Evolutionary conservation across 2,888 invertebrate genomes (phyloP).

Genomic region (Microchrysa polita): DNA sequence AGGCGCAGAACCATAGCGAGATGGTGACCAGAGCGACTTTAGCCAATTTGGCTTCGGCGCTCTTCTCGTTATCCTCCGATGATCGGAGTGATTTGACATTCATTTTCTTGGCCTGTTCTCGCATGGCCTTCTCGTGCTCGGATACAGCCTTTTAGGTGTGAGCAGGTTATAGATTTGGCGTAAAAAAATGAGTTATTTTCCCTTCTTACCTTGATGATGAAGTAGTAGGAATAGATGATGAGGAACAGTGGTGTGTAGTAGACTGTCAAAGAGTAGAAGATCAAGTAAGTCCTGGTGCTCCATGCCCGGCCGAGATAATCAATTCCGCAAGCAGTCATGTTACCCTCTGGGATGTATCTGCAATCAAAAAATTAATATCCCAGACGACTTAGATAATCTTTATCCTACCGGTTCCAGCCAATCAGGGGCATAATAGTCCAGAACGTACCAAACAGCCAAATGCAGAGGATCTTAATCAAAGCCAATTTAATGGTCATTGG

Average conservation of each 20-base stretch:
- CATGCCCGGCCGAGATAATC: slow-evolving; percentile 83
- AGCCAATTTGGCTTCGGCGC: slow-evolving; percentile 87
- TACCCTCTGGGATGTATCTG: slow-evolving; percentile 92
- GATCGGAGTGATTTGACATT: slow-evolving; percentile 88
- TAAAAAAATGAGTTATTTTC: background rate
- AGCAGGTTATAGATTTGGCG: background rate
- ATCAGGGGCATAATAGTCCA: slow-evolving; percentile 88
- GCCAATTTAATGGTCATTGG: slow-evolving; percentile 86
- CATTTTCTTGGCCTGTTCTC: slow-evolving; percentile 94
- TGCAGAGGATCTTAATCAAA: slow-evolving; percentile 77
- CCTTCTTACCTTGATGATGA: slow-evolving; percentile 78
- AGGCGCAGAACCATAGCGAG: slow-evolving; percentile 89
- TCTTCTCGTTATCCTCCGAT: slow-evolving; percentile 78
- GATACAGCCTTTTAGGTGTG: slow-evolving; percentile 72
- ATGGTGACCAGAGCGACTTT: slow-evolving; percentile 93
- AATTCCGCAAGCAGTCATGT: slow-evolving; percentile 93
- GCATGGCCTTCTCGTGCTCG: slow-evolving; percentile 86
- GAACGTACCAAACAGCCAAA: slow-evolving; percentile 79
- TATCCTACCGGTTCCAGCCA: slow-evolving; percentile 86
- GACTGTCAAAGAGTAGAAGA: slow-evolving; percentile 80
- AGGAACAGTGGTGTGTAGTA: slow-evolving; percentile 80
- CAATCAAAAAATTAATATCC: slow-evolving; percentile 26
- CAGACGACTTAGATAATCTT: too few species aligned
- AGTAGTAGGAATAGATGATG: slow-evolving; percentile 89
- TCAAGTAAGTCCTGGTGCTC: slow-evolving; percentile 81